A percentile compares a stretch with the other conserved stretches of the same genome.
Conservation (phyloP, 2,797 vertebrate genomes). For the Micrastur ruficollis region DNA sequence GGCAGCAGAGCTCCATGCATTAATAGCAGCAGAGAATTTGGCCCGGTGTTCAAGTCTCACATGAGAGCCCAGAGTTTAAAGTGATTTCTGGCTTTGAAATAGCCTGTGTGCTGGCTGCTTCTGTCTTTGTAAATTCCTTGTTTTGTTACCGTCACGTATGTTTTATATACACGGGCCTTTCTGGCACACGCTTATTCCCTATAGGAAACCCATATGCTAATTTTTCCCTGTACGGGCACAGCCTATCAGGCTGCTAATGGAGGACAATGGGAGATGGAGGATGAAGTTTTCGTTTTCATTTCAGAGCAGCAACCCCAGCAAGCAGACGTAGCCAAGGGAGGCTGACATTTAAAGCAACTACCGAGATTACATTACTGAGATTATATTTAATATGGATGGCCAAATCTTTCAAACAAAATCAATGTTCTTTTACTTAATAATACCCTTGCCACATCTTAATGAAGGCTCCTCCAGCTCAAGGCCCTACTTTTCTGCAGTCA, state of each 20-base stretch:
- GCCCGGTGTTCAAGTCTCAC: background rate
- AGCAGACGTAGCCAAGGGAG: slow-evolving; percentile 26
- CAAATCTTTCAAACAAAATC: slow-evolving; percentile 50
- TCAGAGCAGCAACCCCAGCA: background rate
- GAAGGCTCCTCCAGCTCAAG: slow-evolving; percentile 27
- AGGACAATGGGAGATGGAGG: background rate
- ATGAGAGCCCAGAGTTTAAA: background rate
- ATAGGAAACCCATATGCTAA: background rate
- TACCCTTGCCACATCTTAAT: slow-evolving; percentile 50
- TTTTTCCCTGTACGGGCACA: background rate
- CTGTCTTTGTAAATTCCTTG: background rate
- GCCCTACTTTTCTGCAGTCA: slow-evolving; percentile 42
- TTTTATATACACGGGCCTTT: background rate
- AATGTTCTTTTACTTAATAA: slow-evolving; percentile 53
- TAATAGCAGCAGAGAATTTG: background rate
- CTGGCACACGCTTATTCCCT: background rate
- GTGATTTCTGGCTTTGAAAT: background rate
- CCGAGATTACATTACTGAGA: slow-evolving; percentile 40
- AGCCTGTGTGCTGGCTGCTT: background rate
- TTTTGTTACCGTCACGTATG: background rate
- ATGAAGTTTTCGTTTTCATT: background rate
- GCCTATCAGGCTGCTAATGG: background rate
- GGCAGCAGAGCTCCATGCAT: background rate
- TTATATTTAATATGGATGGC: slow-evolving; percentile 56
- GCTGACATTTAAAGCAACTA: slow-evolving; percentile 56